Evolutionary conservation across 2,113 vertebrate species (phyloP).

Genomic region (Ailurus styani): DNA sequence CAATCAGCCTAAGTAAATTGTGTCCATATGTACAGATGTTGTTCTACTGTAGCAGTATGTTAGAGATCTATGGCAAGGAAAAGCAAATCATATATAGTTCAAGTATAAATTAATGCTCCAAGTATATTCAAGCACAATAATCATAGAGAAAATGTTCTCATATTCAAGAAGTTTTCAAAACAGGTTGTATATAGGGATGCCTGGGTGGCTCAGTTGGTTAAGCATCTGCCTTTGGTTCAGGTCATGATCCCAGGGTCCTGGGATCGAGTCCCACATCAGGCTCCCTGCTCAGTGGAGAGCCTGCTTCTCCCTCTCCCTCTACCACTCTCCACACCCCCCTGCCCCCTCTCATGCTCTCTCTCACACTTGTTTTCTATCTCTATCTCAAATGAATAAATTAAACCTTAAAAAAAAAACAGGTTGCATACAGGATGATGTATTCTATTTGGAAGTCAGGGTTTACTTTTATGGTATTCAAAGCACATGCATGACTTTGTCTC

Average conservation of each 20-base stretch:
- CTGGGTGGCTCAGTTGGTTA: neutral
- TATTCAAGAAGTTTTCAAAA: neutral
- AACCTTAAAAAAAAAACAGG: neutral
- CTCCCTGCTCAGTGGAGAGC: too few species aligned
- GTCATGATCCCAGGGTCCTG: neutral
- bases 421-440: neutral
- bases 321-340: fast-evolving
- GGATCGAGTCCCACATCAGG: too few species aligned
- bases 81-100: neutral
- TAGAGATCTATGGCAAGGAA: neutral
- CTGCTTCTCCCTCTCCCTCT: too few species aligned
- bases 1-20: neutral
- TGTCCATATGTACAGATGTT: neutral
- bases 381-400: too few species aligned
- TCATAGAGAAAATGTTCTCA: neutral
- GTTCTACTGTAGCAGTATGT: neutral
- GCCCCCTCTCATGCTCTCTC: too few species aligned
- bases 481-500: neutral
- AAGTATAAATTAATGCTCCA: neutral
- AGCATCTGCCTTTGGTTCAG: neutral
- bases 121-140: neutral
- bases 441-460: neutral
- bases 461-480: neutral
- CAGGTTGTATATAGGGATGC: neutral
- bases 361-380: too few species aligned